Conservation (phyloP, 1,140 invertebrate species). For the Macrostomum lignano region DNA sequence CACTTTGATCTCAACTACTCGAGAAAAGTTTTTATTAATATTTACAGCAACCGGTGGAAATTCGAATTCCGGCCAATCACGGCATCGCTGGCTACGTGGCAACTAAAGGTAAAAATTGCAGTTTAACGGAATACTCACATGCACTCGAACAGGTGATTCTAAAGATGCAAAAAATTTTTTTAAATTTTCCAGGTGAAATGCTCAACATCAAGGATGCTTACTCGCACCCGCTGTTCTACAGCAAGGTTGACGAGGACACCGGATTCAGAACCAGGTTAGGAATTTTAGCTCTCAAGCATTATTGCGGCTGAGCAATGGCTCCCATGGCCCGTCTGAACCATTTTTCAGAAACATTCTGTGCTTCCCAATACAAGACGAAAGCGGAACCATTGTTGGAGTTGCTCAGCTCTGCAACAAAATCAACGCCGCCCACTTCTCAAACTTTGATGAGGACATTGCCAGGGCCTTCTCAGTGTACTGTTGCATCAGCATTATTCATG, state of each 20-base stretch:
- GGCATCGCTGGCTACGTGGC: constrained; percentile 57
- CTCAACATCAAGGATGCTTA: constrained; percentile 45
- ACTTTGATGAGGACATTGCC: constrained; percentile 51
- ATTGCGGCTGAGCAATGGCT: not conserved
- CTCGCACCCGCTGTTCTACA: constrained; percentile 44
- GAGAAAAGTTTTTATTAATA: no score
- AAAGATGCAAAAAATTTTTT: no score
- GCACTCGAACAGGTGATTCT: constrained; percentile 3
- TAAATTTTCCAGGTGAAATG: constrained; percentile 38
- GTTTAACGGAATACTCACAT: constrained; percentile 7
- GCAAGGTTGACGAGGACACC: constrained; percentile 40
- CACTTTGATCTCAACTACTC: no score
- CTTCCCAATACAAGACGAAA: constrained; percentile 51
- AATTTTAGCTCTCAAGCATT: no score
- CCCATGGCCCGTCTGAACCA: not conserved
- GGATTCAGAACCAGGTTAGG: constrained; percentile 41
- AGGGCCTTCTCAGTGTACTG: constrained; percentile 54
- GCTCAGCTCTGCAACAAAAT: constrained; percentile 53
- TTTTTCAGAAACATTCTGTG: constrained; percentile 43
- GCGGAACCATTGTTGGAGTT: constrained; percentile 44
- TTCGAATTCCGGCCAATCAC: constrained; percentile 38
- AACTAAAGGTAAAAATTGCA: constrained; percentile 30
- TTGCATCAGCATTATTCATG: constrained; percentile 52
- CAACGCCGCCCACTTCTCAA: constrained; percentile 40
- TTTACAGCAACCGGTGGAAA: constrained; percentile 30